phyloP scores from a whole-genome alignment of 2,888 invertebrate genomes.

The Volucella bombylans region DNA sequence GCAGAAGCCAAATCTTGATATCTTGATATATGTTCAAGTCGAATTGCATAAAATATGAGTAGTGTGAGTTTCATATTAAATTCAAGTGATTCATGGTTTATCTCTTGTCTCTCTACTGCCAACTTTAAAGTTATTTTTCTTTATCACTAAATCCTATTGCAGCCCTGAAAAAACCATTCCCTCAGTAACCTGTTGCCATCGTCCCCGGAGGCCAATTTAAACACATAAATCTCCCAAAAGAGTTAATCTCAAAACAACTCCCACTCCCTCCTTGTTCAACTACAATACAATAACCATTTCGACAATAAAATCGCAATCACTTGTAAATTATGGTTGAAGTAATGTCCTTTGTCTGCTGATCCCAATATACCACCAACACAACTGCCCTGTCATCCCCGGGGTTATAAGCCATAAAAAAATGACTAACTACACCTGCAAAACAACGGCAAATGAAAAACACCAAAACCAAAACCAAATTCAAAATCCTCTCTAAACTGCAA shows the following conservation, averaged over 20 bases:
- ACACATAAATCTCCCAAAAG: slow-evolving; percentile 48
- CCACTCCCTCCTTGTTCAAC: background rate
- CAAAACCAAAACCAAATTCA: slow-evolving; percentile 15
- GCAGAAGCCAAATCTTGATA: no score
- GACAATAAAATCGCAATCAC: slow-evolving; percentile 72
- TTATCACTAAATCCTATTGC: no score
- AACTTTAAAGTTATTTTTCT: no score
- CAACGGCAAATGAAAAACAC: slow-evolving; percentile 1
- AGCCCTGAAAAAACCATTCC: background rate
- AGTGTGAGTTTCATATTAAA: no score
- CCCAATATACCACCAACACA: slow-evolving; percentile 29
- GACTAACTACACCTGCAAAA: slow-evolving; percentile 73
- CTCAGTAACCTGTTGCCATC: slow-evolving; percentile 24
- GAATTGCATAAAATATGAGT: no score
- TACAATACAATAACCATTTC: slow-evolving; percentile 29
- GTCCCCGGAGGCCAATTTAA: slow-evolving; percentile 23
- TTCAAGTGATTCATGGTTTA: no score
- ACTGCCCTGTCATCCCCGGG: slow-evolving; percentile 45
- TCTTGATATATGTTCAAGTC: no score
- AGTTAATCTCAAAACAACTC: slow-evolving; percentile 48
- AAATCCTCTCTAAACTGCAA: slow-evolving; percentile 62
- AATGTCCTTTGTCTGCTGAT: slow-evolving; percentile 66
- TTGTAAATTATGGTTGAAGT: slow-evolving; percentile 72
- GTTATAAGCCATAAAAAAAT: slow-evolving; percentile 68
- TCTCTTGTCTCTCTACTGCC: no score